Evolutionary conservation across 2,888 invertebrate genomes (phyloP).

Genomic region (Mesorhabditis sp.): DNA sequence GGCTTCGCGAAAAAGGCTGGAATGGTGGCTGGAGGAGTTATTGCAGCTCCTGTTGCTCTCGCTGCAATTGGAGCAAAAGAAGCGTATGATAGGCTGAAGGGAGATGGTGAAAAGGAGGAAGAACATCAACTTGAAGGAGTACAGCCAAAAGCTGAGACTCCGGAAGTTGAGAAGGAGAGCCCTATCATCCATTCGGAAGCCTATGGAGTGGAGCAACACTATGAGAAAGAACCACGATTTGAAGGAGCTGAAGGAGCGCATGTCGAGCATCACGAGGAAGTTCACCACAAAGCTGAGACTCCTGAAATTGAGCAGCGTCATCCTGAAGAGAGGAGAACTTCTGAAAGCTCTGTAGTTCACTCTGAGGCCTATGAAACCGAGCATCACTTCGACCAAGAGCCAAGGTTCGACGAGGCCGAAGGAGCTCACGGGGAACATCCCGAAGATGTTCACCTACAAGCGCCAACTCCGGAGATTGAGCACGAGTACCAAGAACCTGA

Average conservation of each 20-base stretch:
- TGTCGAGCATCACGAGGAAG: neutral
- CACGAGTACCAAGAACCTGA: too few relatives aligned
- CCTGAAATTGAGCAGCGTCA: neutral
- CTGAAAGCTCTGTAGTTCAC: neutral
- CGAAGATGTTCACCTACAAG: too few relatives aligned
- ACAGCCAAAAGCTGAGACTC: neutral
- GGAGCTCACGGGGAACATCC: too few relatives aligned
- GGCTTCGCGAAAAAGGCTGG: conserved; percentile 33
- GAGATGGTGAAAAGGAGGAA: neutral
- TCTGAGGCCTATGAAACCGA: too few relatives aligned
- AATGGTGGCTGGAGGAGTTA: conserved; percentile 25
- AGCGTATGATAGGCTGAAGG: neutral
- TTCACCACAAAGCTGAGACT: neutral
- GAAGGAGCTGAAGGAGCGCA: neutral
- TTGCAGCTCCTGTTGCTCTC: conserved; percentile 36
- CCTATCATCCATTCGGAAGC: neutral
- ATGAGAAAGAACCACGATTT: neutral
- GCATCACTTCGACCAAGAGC: too few relatives aligned
- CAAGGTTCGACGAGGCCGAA: too few relatives aligned
- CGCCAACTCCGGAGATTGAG: too few relatives aligned
- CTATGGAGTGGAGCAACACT: neutral
- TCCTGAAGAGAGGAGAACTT: neutral
- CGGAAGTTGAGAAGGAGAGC: neutral
- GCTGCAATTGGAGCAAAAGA: conserved; percentile 19
- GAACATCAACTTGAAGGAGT: neutral